Evolutionary conservation across 2,113 vertebrate species (phyloP), one percentile per base, ranked within the genome.

Genomic region (Pluvialis apricaria): DNA sequence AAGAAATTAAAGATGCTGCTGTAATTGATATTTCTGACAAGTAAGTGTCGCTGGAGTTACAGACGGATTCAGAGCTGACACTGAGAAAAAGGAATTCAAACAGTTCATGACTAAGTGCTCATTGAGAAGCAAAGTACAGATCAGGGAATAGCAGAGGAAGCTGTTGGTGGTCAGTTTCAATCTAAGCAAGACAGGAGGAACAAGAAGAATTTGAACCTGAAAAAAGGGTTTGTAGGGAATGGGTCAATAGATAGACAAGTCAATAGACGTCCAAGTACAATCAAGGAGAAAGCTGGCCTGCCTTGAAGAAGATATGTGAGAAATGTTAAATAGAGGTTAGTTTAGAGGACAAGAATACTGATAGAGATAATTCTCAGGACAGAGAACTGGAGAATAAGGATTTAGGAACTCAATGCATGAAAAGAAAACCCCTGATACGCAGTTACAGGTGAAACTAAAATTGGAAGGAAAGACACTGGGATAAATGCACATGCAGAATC

Each of bases 121-220:
- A 80, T 83, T 93, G 57, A 93, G 69, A 68, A 92, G 18, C 55
- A 83, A 86, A 86, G 45, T 55, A 70, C 49, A 78, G 82, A 88
- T 72, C 58, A 83, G 51, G 51, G 71, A 83, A 90, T 25, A 94
- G 26, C 78, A 82, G n/a, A 84, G 64, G 64, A 92, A 94, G 88
- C 34, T 97, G 60, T 36, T 90, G 64, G 44, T 88, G 92, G 90
- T 93, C 94, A 90, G 68, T 88, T 96, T 96, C 88, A 94, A 92
- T 88, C 75, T 60, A 68, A 80, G 36, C 3, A 58, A 73, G 82
- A 86, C 42, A 78, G 62, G 26, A 92, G 15, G 81, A 95, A 77
- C 29, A 64, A 73, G 44, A 71, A 86, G 28, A 77, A 90, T 92
- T 51, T 86, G 71, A 93, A 86, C 64, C 45, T 86, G 38, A 77